Conservation (phyloP, 2,797 vertebrate species). For the Sebastes ruberrimus region DNA sequence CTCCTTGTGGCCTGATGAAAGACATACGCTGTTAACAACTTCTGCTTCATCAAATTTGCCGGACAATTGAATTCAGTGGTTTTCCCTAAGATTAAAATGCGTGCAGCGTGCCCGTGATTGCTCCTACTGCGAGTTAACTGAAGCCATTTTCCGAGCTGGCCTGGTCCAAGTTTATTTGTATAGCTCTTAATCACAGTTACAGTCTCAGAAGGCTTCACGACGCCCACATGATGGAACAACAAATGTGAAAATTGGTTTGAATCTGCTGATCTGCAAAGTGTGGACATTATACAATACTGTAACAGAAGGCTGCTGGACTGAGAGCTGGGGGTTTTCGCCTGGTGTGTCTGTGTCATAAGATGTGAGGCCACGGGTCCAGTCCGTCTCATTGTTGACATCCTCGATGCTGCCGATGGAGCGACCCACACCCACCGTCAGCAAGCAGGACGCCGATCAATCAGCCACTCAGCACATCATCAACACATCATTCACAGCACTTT, state of each 20-base stretch:
- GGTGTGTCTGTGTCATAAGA: not conserved
- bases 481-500: constrained; percentile 26
- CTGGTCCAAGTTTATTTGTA: constrained; percentile 39
- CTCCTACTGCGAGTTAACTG: constrained; percentile 2
- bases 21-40: constrained; percentile 46
- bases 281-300: not conserved
- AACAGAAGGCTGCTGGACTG: not conserved
- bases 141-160: constrained; percentile 18
- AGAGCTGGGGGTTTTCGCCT: not conserved
- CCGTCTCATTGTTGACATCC: not conserved
- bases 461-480: constrained; percentile 49
- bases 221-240: constrained; percentile 30
- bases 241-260: constrained; percentile 32
- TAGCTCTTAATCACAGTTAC: constrained; percentile 44
- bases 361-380: not conserved
- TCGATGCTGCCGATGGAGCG: not conserved
- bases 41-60: constrained; percentile 47
- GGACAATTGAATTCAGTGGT: constrained; percentile 23
- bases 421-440: not conserved
- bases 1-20: constrained; percentile 26
- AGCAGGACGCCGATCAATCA: constrained; percentile 38
- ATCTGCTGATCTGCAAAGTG: constrained; percentile 21
- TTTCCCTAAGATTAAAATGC: constrained; percentile 1
- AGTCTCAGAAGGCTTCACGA: constrained; percentile 22
- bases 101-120: not conserved